Evolutionary conservation across 2,797 vertebrate species (phyloP), one percentile per base, ranked within the genome.

Genomic region (Macrochelys suwanniensis): DNA sequence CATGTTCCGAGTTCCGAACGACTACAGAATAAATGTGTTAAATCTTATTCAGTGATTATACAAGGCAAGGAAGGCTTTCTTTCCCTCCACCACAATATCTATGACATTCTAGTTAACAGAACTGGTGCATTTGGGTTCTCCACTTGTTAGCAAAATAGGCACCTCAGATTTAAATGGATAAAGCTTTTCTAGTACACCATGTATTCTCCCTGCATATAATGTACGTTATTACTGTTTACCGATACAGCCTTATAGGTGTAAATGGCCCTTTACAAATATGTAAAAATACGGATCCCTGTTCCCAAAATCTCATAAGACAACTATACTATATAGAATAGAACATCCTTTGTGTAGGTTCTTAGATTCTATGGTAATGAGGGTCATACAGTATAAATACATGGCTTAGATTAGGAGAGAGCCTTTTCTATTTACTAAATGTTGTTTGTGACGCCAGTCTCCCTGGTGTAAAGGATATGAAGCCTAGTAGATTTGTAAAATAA

Each of bases 391-490:
- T 45, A 45, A 25, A 45, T 45, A 76, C 13, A 45, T 31, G 54
- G 10, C 68, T 53, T 37, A 57, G 11, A 15, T 82, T 82, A n/a
- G 28, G 90, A 93, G 92, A 21, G 4, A 86, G 42, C 42, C 26
- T 57, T 11, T 57, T 85, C 50, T 4, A 61, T 13, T 89, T 91
- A 51, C 80, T 54, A 83, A 76, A 87, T 0, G 0, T 85, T 59
- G 80, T 87, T 90, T 54, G 47, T 78, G 28, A 84, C 3, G 1
- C 13, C 82, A 45, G 51, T 74, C 17, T 68, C 57, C 8, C 21
- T 0, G 1, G 23, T 31, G 37, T 37, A 59, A 74, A 65, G 26
- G 25, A 4, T 12, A 78, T 4, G 11, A 89, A 92, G n/a, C 6
- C 19, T 85, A 33, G 7, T 12, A 10, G n/a, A 49, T 42, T 42